Percentiles rank a stretch among this genome's conserved stretches.
These are phyloP conservation scores for Pteropus alecto DNA, from an alignment of 2,113 vertebrate species.

Conservation along the genomic window DNA sequence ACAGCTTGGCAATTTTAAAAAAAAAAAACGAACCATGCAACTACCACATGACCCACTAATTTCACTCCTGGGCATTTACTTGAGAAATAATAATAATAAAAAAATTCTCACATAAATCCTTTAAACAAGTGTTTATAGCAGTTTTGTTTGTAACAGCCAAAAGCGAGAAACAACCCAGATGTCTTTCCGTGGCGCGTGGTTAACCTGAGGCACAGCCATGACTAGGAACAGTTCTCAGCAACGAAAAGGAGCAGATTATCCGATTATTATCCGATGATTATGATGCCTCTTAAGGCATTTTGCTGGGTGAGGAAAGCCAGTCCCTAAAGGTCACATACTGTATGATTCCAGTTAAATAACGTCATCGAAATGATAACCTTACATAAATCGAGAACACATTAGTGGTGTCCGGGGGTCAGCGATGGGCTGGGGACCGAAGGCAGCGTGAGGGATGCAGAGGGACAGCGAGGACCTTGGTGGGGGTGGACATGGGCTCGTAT, in stretches of 20 bases:
- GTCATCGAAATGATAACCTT: background rate
- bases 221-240: accelerated
- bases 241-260: background rate
- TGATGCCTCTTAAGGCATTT: background rate
- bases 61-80: background rate
- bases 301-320: background rate
- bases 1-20: background rate
- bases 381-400: background rate
- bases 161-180: background rate
- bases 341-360: background rate
- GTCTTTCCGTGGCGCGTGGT: accelerated
- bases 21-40: background rate
- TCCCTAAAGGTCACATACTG: background rate
- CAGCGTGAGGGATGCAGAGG: background rate
- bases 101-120: background rate
- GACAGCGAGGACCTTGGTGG: too few relatives aligned
- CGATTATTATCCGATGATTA: accelerated
- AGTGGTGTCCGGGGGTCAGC: background rate
- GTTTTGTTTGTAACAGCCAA: background rate
- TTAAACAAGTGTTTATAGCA: too few relatives aligned
- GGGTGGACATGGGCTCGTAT: accelerated
- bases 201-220: accelerated
- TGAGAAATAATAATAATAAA: background rate
- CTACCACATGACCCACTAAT: background rate
- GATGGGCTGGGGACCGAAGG: background rate